phyloP scores from a whole-genome alignment of 2,797 vertebrate species.

The Arnoldichthys spilopterus region DNA sequence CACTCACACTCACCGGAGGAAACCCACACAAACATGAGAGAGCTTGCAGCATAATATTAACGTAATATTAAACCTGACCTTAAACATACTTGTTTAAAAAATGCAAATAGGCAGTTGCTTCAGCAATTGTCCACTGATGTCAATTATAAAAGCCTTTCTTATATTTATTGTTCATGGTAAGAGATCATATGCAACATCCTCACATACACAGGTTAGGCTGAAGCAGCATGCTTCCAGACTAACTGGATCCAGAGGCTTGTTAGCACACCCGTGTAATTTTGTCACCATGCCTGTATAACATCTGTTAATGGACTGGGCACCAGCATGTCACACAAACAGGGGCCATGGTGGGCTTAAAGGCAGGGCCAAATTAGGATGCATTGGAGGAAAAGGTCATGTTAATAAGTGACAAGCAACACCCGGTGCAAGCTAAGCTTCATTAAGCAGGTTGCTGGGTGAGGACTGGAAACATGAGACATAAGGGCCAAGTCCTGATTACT shows the following conservation, averaged over 20 bases:
- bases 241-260: neutral
- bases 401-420: constrained; percentile 9
- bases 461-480: constrained; percentile 18
- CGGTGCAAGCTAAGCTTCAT: constrained; percentile 2
- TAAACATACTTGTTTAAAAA: too few relatives aligned
- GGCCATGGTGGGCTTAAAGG: neutral
- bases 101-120: too few relatives aligned
- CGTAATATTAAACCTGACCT: too few relatives aligned
- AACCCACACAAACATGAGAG: too few relatives aligned
- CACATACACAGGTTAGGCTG: neutral
- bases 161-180: too few relatives aligned
- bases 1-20: too few relatives aligned
- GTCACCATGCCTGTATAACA: constrained; percentile 16
- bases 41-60: too few relatives aligned
- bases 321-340: constrained; percentile 14
- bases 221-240: neutral
- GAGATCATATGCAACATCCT: too few relatives aligned
- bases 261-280: constrained; percentile 14
- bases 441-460: constrained; percentile 8
- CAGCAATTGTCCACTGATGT: too few relatives aligned
- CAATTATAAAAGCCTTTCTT: too few relatives aligned
- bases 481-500: neutral
- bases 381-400: constrained; percentile 20
- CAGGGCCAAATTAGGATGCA: constrained; percentile 22
- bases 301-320: constrained; percentile 32